Base-by-base conservation (phyloP, 2,888 invertebrate species). In the Nomada goodeniana region DNA sequence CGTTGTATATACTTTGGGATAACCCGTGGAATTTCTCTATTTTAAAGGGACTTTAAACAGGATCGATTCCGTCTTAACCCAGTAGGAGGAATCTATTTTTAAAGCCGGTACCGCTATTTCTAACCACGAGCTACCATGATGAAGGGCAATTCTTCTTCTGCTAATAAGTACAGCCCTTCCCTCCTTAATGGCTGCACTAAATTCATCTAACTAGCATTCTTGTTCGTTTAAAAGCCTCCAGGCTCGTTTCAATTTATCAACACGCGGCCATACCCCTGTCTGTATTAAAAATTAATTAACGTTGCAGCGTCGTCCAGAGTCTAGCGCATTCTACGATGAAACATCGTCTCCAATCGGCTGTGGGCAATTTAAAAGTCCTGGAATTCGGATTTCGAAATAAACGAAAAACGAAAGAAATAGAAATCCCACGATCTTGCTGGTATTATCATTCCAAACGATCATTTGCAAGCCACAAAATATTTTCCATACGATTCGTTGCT, bases 141-240 rank as follows among this genome's bases (percentile, higher is more conserved):
- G 70, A 71, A 71, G 70, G 70, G 60, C 60, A 60, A 71, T 71
- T 52, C 70, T 71, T 71, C 70, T 71, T 71, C 60, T 60, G 60
- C 60, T 71, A 71, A 71, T 71, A 71, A 71, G 70, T 61, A 50
- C 70, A 50, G 50, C 70, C 70, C 52, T 71, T 20, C 60, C 60
- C 36, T 61, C 70, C 60, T 61, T 71, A 71, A 71, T 71, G 50
- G 36, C 60, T 11, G 60, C 29, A 23, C 36, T 71, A 71, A 61
- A 71, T 71, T 60, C 70, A 61, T 71, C 50, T 47, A 23, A 52
- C 50, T 23, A 36, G 60, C 60, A 60, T 60, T 61, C 70, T 71
- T 36, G 50, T 71, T 61, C 50, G 15, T 52, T 36, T 71, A 71
- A 60, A 60, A 71, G 50, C 60, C 23, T n/a, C 52, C 29, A 47